Conservation (phyloP, 2,113 vertebrate genomes). For the Phyllopteryx taeniolatus region DNA sequence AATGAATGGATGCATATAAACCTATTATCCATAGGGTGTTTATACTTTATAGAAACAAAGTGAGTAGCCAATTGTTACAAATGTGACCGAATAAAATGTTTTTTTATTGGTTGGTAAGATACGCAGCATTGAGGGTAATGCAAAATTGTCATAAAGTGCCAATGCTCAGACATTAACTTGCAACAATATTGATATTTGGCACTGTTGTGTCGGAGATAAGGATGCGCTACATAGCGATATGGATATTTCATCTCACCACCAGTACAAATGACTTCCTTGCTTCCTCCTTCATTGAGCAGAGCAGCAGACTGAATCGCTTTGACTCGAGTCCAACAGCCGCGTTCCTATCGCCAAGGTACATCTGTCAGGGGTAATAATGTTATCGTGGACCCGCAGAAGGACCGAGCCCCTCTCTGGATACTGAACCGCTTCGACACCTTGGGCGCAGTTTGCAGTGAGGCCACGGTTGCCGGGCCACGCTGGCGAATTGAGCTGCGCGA, state of each 20-base stretch:
- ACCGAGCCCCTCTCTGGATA: constrained; percentile 12
- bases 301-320: constrained; percentile 35
- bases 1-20: background rate
- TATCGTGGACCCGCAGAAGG: constrained; percentile 49
- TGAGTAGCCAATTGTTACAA: background rate
- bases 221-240: background rate
- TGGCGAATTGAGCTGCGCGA: constrained; percentile 32
- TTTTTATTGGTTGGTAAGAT: background rate
- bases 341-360: constrained; percentile 43
- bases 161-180: background rate
- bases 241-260: background rate
- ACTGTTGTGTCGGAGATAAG: background rate
- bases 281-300: constrained; percentile 17
- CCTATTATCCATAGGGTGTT: background rate
- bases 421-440: constrained; percentile 38
- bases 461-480: constrained; percentile 39
- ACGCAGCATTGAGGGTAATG: background rate
- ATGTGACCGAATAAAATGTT: background rate
- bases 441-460: constrained; percentile 37
- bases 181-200: background rate
- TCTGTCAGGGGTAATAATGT: constrained; percentile 50
- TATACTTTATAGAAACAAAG: background rate
- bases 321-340: constrained; percentile 29
- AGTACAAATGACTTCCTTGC: background rate
- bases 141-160: background rate